Evolutionary conservation across 2,888 invertebrate genomes (phyloP).

Genomic region (Podotricha telesiphe): DNA sequence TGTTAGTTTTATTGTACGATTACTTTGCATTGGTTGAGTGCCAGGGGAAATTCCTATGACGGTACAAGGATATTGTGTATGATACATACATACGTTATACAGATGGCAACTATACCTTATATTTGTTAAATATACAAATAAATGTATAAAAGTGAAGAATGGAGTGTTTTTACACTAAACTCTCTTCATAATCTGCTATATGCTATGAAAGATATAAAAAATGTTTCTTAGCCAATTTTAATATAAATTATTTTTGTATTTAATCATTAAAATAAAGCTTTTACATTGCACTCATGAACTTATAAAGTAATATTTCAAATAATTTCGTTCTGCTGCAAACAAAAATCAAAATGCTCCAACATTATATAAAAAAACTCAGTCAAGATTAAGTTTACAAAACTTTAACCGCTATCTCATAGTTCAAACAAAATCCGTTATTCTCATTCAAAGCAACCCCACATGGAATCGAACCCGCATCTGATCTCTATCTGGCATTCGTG

Average conservation of each 20-base stretch:
- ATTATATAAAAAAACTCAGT: background rate
- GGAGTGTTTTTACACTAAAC: background rate
- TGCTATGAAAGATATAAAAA: too few species aligned
- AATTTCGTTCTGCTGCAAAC: background rate
- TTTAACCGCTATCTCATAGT: slow-evolving; percentile 11
- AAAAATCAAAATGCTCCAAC: background rate
- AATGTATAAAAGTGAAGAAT: too few species aligned
- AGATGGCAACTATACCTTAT: too few species aligned
- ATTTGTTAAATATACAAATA: too few species aligned
- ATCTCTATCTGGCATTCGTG: slow-evolving; percentile 73
- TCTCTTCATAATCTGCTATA: too few species aligned
- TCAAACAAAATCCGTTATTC: slow-evolving; percentile 55
- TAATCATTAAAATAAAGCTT: too few species aligned
- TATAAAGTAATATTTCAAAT: too few species aligned
- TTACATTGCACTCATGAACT: too few species aligned
- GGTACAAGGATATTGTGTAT: slow-evolving; percentile 42
- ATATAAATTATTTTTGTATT: too few species aligned
- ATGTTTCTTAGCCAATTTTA: too few species aligned
- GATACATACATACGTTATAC: slow-evolving; percentile 16
- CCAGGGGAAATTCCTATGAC: slow-evolving; percentile 51
- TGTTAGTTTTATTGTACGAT: slow-evolving; percentile 34
- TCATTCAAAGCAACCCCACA: slow-evolving; percentile 50
- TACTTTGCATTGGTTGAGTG: slow-evolving; percentile 45
- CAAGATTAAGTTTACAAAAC: background rate
- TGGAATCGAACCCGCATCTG: slow-evolving; percentile 72